phyloP scores from a whole-genome alignment of 1,140 invertebrate genomes.

The Diabrotica undecimpunctata region DNA sequence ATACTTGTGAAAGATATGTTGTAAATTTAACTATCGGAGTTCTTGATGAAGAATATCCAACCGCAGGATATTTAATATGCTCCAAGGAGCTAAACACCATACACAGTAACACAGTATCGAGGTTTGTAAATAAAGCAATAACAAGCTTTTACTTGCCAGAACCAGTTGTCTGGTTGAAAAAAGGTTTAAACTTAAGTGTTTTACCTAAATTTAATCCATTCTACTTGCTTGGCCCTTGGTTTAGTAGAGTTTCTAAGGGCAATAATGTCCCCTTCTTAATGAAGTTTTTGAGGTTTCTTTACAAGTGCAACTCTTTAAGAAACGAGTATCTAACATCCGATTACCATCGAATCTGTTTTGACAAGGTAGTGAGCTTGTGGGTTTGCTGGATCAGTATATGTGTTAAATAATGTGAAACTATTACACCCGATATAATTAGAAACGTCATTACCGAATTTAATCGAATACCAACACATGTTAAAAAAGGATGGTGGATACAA shows the following conservation, averaged over 20 bases:
- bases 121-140: slow-evolving; percentile 13
- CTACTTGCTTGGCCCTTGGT: slow-evolving; percentile 25
- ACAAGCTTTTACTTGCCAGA: slow-evolving; percentile 13
- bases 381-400: too few relatives aligned
- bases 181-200: slow-evolving; percentile 24
- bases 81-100: slow-evolving; percentile 20
- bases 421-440: too few relatives aligned
- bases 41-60: slow-evolving; percentile 3
- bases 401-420: too few relatives aligned
- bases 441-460: too few relatives aligned
- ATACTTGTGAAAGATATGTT: slow-evolving; percentile 7
- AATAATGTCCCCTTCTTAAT: slow-evolving; percentile 22
- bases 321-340: too few relatives aligned
- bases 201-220: slow-evolving; percentile 25
- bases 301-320: too few relatives aligned
- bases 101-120: slow-evolving; percentile 12
- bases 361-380: too few relatives aligned
- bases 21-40: slow-evolving; percentile 17
- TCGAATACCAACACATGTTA: too few relatives aligned
- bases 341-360: too few relatives aligned
- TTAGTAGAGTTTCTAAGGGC: slow-evolving; percentile 20
- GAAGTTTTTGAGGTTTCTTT: slow-evolving; percentile 18
- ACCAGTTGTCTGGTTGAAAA: slow-evolving; percentile 12
- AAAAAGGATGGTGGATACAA: too few relatives aligned
- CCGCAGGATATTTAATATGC: slow-evolving; percentile 13